Percentiles rank a stretch among this genome's conserved stretches.
Evolutionary conservation across 2,113 vertebrate species (phyloP).

Genomic region (Oryzias woworae): DNA sequence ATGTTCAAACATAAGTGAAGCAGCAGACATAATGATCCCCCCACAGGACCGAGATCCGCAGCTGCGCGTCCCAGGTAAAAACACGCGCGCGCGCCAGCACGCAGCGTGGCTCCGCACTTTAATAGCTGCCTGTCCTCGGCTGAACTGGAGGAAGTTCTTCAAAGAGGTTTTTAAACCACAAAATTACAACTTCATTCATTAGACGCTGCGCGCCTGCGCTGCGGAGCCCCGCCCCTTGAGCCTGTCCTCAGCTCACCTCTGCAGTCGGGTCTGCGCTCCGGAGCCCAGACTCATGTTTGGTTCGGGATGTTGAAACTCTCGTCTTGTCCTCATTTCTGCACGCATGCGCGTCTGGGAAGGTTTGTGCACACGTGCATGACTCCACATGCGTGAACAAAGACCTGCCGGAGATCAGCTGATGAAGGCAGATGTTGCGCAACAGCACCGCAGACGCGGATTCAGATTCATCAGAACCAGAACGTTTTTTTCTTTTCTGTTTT

Average conservation of each 20-base stretch:
- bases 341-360: too few relatives aligned
- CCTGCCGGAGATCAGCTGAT: too few relatives aligned
- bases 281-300: constrained; percentile 28
- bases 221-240: constrained; percentile 27
- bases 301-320: not conserved
- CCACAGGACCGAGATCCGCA: constrained; percentile 31
- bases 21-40: constrained; percentile 40
- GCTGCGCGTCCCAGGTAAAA: constrained; percentile 32
- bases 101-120: constrained; percentile 48
- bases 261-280: constrained; percentile 5
- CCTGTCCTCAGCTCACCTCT: constrained; percentile 71
- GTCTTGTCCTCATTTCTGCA: too few relatives aligned
- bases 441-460: too few relatives aligned
- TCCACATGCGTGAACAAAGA: too few relatives aligned
- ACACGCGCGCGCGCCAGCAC: constrained; percentile 26
- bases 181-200: constrained; percentile 56
- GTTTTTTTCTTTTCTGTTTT: too few relatives aligned
- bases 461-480: too few relatives aligned
- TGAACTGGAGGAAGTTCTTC: constrained; percentile 59
- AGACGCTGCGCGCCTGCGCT: constrained; percentile 29
- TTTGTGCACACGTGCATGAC: too few relatives aligned
- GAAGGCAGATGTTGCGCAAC: too few relatives aligned
- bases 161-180: constrained; percentile 18
- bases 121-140: constrained; percentile 59
- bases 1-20: not conserved